These are phyloP conservation scores for Pseudorasbora parva DNA, from an alignment of 2,113 vertebrate species.

Conservation along the genomic window DNA sequence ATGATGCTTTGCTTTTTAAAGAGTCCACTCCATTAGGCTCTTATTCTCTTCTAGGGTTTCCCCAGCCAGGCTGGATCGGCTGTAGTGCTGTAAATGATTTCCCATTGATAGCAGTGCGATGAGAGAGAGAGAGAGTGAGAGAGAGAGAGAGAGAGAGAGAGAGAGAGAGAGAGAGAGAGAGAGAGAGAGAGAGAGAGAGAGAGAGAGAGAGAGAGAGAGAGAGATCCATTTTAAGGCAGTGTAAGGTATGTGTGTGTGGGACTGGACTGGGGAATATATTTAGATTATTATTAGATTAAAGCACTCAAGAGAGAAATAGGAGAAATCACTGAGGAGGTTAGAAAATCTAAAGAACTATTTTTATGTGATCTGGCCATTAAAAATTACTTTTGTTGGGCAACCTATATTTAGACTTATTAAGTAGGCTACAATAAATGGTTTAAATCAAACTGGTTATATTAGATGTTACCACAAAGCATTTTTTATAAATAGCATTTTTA, in stretches of 20 bases:
- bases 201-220: not conserved
- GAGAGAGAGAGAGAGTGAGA: not conserved
- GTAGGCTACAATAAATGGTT: not conserved
- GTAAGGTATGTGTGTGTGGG: slow-evolving; percentile 26
- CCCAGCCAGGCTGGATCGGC: not conserved
- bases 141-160: not conserved
- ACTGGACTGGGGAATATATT: not conserved
- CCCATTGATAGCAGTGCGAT: not conserved
- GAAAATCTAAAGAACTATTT: not conserved
- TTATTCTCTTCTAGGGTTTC: slow-evolving; percentile 43
- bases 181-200: too few relatives aligned
- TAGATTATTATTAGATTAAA: slow-evolving; percentile 11
- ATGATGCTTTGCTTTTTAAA: slow-evolving; percentile 45
- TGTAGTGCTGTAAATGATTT: slow-evolving; percentile 16
- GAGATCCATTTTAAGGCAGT: not conserved
- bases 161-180: not conserved
- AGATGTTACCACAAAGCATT: not conserved
- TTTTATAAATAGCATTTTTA: too few relatives aligned
- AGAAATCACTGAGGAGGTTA: not conserved
- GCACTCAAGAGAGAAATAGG: not conserved
- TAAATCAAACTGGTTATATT: not conserved
- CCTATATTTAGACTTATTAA: not conserved
- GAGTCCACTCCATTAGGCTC: slow-evolving; percentile 46
- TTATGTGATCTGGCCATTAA: not conserved
- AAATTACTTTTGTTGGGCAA: not conserved